These are phyloP conservation scores for Sebastes steindachneri DNA, from an alignment of 2,797 vertebrate genomes.

Conservation along the genomic window DNA sequence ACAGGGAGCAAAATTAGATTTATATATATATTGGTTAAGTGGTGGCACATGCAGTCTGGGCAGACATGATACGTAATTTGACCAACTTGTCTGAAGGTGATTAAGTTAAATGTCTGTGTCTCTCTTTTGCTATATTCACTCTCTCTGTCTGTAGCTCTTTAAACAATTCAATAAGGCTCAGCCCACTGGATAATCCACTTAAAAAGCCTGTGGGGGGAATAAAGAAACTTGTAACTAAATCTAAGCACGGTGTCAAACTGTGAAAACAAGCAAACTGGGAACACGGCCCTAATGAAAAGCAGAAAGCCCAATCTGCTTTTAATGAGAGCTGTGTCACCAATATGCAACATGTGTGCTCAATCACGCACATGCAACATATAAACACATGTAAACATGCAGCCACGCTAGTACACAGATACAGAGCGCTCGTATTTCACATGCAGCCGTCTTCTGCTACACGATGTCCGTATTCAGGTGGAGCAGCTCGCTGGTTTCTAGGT, in stretches of 20 bases:
- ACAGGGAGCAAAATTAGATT: slow-evolving; percentile 46
- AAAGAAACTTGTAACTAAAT: slow-evolving; percentile 73
- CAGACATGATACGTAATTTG: slow-evolving; percentile 58
- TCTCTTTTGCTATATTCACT: slow-evolving; percentile 27
- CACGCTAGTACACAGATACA: not conserved
- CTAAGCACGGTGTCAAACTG: slow-evolving; percentile 71
- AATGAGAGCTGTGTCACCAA: slow-evolving; percentile 32
- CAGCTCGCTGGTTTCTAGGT: slow-evolving; percentile 64
- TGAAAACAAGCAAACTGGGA: slow-evolving; percentile 72
- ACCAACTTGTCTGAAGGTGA: slow-evolving; percentile 47
- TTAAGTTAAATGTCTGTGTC: slow-evolving; percentile 56
- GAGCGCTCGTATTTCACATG: not conserved
- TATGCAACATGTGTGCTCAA: slow-evolving; percentile 31
- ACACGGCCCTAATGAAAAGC: slow-evolving; percentile 71
- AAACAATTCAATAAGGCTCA: slow-evolving; percentile 65
- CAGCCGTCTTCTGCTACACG: not conserved
- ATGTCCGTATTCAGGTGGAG: slow-evolving; percentile 42
- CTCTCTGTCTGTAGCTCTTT: slow-evolving; percentile 38
- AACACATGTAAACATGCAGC: slow-evolving; percentile 26
- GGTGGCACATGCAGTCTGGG: slow-evolving; percentile 53
- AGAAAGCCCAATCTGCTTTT: slow-evolving; percentile 47
- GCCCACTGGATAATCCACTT: slow-evolving; percentile 71
- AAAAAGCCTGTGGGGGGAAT: slow-evolving; percentile 68
- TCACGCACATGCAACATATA: slow-evolving; percentile 22
- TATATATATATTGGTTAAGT: slow-evolving; percentile 59